Conservation (phyloP, 1,140 invertebrate genomes). For the Meloidogyne exigua region DNA sequence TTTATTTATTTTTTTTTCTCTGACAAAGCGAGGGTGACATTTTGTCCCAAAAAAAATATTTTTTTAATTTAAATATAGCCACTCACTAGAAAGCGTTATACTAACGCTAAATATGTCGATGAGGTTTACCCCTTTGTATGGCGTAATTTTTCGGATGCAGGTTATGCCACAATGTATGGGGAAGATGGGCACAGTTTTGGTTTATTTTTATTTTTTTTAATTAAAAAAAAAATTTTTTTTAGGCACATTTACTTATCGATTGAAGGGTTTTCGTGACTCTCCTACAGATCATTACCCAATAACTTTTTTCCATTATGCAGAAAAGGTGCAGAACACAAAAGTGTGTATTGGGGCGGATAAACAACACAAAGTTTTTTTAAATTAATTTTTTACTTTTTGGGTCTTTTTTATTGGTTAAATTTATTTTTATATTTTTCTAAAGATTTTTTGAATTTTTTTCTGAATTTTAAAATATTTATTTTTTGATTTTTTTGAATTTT, state of each 20-base stretch:
- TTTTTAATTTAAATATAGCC: constrained; percentile 29
- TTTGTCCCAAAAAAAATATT: constrained; percentile 34
- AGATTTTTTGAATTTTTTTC: no score
- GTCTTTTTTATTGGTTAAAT: no score
- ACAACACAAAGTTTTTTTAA: constrained; percentile 72
- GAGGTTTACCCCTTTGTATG: constrained; percentile 73
- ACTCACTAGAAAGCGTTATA: constrained; percentile 73
- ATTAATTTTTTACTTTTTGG: no score
- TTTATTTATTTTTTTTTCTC: constrained; percentile 67
- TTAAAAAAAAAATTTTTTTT: neutral
- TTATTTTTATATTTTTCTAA: no score
- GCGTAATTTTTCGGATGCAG: constrained; percentile 67
- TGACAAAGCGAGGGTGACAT: no score
- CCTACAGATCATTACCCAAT: constrained; percentile 89
- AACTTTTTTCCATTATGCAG: constrained; percentile 73
- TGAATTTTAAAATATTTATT: no score
- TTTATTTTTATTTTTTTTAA: constrained; percentile 20
- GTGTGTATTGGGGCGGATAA: constrained; percentile 77
- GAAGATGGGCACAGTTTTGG: constrained; percentile 82
- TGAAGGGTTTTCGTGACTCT: constrained; percentile 79
- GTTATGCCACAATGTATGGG: constrained; percentile 76
- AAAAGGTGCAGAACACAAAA: constrained; percentile 64
- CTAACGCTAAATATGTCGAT: constrained; percentile 72
- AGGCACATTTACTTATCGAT: constrained; percentile 80
- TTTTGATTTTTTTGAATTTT: no score